Conservation (phyloP, 2,797 vertebrate species). For the Pipistrellus pygmaeus region DNA sequence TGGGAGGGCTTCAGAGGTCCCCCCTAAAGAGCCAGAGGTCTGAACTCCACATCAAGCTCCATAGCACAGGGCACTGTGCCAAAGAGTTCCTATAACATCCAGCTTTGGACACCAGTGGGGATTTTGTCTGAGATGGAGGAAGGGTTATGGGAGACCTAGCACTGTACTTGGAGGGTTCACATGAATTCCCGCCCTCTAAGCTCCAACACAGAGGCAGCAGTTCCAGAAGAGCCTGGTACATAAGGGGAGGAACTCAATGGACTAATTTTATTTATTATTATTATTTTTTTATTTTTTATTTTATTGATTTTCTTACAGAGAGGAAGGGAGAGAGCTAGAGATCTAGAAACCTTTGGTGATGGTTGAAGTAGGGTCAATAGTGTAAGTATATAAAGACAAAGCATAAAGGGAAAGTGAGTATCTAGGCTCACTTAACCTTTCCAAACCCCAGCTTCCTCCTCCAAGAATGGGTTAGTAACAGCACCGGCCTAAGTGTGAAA, state of each 20-base stretch:
- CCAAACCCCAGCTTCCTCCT: neutral
- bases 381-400: neutral
- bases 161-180: neutral
- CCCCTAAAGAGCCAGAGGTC: neutral
- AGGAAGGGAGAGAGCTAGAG: no score
- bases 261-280: no score
- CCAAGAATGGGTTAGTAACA: neutral
- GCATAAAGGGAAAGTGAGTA: neutral
- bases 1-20: neutral
- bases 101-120: neutral
- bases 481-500: neutral
- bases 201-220: neutral
- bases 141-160: neutral
- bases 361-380: neutral
- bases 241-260: neutral
- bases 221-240: neutral
- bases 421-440: neutral
- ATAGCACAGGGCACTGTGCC: neutral
- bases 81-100: neutral
- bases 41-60: neutral
- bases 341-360: neutral
- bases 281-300: no score
- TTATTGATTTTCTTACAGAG: no score
- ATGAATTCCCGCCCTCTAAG: neutral
- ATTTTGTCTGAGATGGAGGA: neutral